Conservation (phyloP, 30 jellyfish, hydroid and myxozoan species). For the Chrysaora quinquecirrha region DNA sequence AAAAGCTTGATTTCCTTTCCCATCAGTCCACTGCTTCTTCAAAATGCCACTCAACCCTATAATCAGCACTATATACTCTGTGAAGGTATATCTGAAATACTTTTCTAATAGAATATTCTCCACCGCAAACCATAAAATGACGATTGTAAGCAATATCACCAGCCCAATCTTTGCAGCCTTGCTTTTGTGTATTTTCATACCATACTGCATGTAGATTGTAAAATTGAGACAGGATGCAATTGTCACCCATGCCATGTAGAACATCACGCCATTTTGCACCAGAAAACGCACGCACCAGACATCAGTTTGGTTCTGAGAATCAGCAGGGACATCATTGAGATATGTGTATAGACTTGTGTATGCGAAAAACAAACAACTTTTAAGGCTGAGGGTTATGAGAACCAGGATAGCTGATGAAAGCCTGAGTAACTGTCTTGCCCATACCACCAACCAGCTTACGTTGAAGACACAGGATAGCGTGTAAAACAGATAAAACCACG, state of each 20-base stretch:
- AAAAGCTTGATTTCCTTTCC: constrained; percentile 1
- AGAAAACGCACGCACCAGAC: constrained; percentile 32
- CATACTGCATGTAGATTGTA: not conserved
- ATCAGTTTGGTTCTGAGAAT: constrained; percentile 13
- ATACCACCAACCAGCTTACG: constrained; percentile 68
- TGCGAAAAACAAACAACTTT: constrained; percentile 43
- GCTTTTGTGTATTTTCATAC: not conserved
- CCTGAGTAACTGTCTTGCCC: constrained; percentile 66
- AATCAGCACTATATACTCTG: not conserved
- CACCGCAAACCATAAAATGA: constrained; percentile 35
- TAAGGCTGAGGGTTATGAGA: constrained; percentile 35
- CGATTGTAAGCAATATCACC: constrained; percentile 7
- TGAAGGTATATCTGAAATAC: not conserved
- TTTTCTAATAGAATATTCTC: not conserved
- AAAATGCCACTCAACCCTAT: not conserved
- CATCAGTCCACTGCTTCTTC: constrained; percentile 2
- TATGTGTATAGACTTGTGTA: constrained; percentile 53
- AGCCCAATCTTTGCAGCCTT: constrained; percentile 25
- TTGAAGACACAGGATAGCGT: constrained; percentile 25
- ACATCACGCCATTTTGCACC: constrained; percentile 25
- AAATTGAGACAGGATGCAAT: constrained; percentile 3
- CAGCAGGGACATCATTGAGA: constrained; percentile 13
- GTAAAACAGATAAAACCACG: constrained; percentile 51
- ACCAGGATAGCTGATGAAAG: constrained; percentile 31
- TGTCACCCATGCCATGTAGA: constrained; percentile 22